Conservation (phyloP, 2,888 invertebrate species). For the Drosophila infuscata region DNA sequence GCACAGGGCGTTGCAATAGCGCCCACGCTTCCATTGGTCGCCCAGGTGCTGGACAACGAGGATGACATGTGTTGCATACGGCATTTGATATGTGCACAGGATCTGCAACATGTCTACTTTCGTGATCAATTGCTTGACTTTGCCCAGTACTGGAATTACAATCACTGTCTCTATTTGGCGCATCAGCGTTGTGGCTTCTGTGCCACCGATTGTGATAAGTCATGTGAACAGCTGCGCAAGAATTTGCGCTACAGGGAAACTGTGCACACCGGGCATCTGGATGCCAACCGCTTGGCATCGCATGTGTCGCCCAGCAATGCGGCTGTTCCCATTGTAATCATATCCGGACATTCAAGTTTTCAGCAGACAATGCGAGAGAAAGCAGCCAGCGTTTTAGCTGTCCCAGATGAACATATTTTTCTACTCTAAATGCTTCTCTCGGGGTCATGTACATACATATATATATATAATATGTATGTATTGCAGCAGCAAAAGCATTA, state of each 20-base stretch:
- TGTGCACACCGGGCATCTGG: slow-evolving; percentile 55
- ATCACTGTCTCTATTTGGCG: slow-evolving; percentile 87
- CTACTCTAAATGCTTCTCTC: slow-evolving; percentile 40
- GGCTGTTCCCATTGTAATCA: slow-evolving; percentile 30
- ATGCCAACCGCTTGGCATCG: slow-evolving; percentile 39
- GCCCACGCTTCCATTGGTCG: slow-evolving; percentile 88
- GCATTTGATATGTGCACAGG: slow-evolving; percentile 88
- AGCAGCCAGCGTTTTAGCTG: slow-evolving; percentile 20
- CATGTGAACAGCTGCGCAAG: slow-evolving; percentile 64
- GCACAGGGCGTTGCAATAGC: slow-evolving; percentile 92
- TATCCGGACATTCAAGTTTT: slow-evolving; percentile 60
- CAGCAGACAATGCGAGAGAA: slow-evolving; percentile 44
- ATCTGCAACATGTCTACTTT: slow-evolving; percentile 87
- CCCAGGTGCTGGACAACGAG: slow-evolving; percentile 88
- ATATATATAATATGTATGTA: too few relatives aligned
- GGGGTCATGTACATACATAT: too few relatives aligned
- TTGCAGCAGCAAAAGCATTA: not conserved
- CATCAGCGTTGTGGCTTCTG: slow-evolving; percentile 74
- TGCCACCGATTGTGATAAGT: slow-evolving; percentile 16
- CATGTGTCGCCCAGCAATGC: not conserved
- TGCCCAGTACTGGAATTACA: slow-evolving; percentile 90
- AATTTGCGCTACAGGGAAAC: slow-evolving; percentile 79
- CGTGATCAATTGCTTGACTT: slow-evolving; percentile 87
- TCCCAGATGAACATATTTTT: slow-evolving; percentile 48
- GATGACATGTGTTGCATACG: slow-evolving; percentile 88